Percentiles rank a stretch among this genome's conserved stretches.
Conservation (phyloP, 2,113 vertebrate species). For the Sciurus niger region DNA sequence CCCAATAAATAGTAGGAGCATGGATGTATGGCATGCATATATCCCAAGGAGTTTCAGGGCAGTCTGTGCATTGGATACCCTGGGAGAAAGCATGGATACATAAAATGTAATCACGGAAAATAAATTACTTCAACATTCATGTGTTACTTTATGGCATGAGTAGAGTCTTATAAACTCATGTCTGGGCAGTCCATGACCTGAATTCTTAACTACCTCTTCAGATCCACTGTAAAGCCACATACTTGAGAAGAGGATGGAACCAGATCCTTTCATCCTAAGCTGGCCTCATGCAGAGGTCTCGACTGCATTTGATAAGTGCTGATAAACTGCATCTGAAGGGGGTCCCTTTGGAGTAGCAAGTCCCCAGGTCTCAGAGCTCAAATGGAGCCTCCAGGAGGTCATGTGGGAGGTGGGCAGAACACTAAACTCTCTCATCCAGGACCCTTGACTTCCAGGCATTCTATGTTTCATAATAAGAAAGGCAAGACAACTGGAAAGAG, state of each 20-base stretch:
- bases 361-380: neutral
- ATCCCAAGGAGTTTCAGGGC: conserved; percentile 55
- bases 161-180: conserved; percentile 51
- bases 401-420: neutral
- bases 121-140: conserved; percentile 46
- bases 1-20: conserved; percentile 72
- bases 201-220: conserved; percentile 55
- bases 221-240: neutral
- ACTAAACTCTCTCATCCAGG: neutral
- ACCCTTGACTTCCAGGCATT: neutral
- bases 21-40: neutral
- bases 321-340: conserved; percentile 5
- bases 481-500: neutral
- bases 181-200: conserved; percentile 24
- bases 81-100: conserved; percentile 23
- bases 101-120: conserved; percentile 59
- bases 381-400: neutral
- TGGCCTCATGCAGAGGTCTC: neutral
- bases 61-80: neutral
- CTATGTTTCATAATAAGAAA: neutral
- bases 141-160: neutral
- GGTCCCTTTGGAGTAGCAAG: neutral
- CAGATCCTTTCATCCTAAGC: conserved; percentile 50
- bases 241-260: neutral
- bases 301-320: neutral